Evolutionary conservation across 2,113 vertebrate species (phyloP).

Genomic region (Sebastes fasciatus): DNA sequence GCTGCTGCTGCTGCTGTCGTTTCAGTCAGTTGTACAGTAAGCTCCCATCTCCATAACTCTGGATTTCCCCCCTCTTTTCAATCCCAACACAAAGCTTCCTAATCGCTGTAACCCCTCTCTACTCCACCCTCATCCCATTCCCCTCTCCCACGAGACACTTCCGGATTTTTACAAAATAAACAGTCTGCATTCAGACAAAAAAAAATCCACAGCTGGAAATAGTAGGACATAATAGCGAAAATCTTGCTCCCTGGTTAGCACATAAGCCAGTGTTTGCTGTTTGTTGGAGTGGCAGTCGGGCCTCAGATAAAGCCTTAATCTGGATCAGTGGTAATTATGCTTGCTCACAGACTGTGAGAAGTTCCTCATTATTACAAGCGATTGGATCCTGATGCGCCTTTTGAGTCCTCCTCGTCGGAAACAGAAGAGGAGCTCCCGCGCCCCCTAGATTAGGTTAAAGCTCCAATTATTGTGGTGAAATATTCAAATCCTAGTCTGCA

Average conservation of each 20-base stretch:
- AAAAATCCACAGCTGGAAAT: slow-evolving; percentile 50
- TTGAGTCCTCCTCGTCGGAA: slow-evolving; percentile 67
- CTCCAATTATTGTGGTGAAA: slow-evolving; percentile 81
- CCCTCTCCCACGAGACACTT: slow-evolving; percentile 44
- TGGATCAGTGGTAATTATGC: slow-evolving; percentile 81
- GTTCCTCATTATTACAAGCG: slow-evolving; percentile 76
- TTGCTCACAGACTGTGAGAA: slow-evolving; percentile 74
- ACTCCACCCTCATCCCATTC: slow-evolving; percentile 57
- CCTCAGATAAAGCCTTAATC: slow-evolving; percentile 68
- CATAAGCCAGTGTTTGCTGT: slow-evolving; percentile 63
- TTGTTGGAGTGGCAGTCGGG: slow-evolving; percentile 63
- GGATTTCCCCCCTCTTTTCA: slow-evolving; percentile 24
- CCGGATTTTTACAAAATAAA: slow-evolving; percentile 58
- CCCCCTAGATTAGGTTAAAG: slow-evolving; percentile 82
- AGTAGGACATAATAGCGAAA: slow-evolving; percentile 45
- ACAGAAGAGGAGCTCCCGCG: slow-evolving; percentile 65
- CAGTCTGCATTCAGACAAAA: slow-evolving; percentile 44
- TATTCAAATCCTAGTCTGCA: slow-evolving; percentile 82
- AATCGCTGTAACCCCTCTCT: slow-evolving; percentile 53
- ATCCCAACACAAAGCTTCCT: slow-evolving; percentile 58
- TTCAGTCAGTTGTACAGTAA: slow-evolving; percentile 30
- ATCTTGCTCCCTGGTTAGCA: slow-evolving; percentile 40
- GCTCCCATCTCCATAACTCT: slow-evolving; percentile 42
- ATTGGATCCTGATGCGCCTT: slow-evolving; percentile 78
- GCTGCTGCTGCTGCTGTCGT: not conserved